Conservation (phyloP, 2,113 vertebrate genomes). For the Oncorhynchus gorbuscha region DNA sequence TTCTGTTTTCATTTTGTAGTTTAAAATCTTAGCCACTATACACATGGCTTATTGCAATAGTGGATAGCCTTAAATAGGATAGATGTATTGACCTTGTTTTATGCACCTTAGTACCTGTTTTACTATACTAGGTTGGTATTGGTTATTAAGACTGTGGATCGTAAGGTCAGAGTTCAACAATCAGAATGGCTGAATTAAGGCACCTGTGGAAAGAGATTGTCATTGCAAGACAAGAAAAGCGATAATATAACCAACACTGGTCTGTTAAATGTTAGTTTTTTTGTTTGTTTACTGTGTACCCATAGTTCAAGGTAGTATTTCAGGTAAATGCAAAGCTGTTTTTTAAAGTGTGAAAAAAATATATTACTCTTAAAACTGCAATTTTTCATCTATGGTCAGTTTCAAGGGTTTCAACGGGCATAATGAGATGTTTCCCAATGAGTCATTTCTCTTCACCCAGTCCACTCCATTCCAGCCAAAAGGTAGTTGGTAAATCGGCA, state of each 20-base stretch:
- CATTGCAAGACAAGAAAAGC: neutral
- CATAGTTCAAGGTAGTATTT: neutral
- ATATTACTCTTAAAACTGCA: neutral
- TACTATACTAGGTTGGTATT: neutral
- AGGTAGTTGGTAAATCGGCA: neutral
- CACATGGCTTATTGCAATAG: constrained; percentile 31
- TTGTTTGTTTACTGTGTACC: neutral
- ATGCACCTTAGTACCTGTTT: constrained; percentile 30
- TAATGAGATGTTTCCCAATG: neutral
- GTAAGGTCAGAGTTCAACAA: neutral
- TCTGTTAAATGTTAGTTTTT: neutral
- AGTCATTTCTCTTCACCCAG: neutral
- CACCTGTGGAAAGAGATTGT: constrained; percentile 9
- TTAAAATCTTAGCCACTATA: constrained; percentile 49
- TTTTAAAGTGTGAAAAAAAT: neutral
- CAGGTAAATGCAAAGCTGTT: neutral
- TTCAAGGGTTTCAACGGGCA: neutral
- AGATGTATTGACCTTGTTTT: constrained; percentile 16
- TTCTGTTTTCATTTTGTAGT: constrained; percentile 23
- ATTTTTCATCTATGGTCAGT: neutral
- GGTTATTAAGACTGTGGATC: constrained; percentile 3
- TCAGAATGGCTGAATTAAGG: constrained; percentile 5
- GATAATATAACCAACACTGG: neutral
- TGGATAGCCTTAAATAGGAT: constrained; percentile 17
- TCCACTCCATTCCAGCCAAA: neutral